These are phyloP conservation scores for Semibalanus balanoides DNA, from an alignment of 1,140 invertebrate genomes.

Conservation along the genomic window DNA sequence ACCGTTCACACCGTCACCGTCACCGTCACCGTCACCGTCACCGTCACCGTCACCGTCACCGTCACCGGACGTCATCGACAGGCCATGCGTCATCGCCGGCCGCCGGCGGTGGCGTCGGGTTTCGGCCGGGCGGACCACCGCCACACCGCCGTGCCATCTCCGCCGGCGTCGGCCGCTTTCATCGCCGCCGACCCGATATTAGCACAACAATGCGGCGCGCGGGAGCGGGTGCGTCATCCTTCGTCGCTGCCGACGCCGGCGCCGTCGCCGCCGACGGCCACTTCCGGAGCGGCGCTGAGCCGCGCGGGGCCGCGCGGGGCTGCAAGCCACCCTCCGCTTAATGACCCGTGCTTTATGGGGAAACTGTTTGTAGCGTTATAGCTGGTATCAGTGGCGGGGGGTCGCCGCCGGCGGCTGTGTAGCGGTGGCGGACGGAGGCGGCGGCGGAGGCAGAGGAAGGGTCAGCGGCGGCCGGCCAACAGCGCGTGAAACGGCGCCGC, in stretches of 20 bases:
- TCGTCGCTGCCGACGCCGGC: too few species aligned
- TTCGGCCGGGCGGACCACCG: neutral
- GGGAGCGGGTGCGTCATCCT: neutral
- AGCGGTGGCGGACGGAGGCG: too few species aligned
- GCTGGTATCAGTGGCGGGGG: neutral
- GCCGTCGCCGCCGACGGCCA: neutral
- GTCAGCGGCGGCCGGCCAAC: neutral
- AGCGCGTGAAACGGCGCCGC: neutral
- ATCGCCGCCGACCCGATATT: neutral
- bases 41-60: too few species aligned
- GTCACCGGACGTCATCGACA: neutral
- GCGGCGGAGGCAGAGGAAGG: neutral
- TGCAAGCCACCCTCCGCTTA: neutral
- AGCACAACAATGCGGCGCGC: neutral
- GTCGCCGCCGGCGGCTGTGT: neutral
- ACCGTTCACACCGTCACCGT: too few species aligned
- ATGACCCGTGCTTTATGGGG: conserved; percentile 1
- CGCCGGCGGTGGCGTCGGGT: neutral
- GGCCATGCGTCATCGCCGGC: neutral
- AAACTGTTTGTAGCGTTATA: neutral
- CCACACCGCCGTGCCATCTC: neutral
- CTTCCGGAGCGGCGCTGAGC: neutral
- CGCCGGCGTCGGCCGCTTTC: too few species aligned
- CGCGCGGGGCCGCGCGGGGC: too few species aligned
- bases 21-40: too few species aligned